phyloP scores from a whole-genome alignment of 2,888 invertebrate species.

The Chelonus formosanus region DNA sequence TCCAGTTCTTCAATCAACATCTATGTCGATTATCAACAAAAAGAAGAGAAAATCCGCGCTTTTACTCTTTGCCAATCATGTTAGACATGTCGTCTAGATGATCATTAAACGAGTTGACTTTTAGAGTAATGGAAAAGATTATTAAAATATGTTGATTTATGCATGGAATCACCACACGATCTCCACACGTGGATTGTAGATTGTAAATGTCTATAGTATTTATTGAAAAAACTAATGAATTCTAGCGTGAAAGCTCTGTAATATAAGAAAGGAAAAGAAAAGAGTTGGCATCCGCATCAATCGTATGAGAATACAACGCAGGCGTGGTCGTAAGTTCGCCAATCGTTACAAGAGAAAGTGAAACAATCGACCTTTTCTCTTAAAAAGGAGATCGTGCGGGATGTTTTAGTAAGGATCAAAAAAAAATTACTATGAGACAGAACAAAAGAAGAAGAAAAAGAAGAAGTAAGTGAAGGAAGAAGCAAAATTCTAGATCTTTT shows the following conservation, averaged over 20 bases:
- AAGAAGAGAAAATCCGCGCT: constrained; percentile 47
- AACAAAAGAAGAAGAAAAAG: constrained; percentile 31
- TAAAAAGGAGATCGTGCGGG: constrained; percentile 31
- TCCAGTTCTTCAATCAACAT: no score
- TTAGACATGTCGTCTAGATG: neutral
- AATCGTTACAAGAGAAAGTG: constrained; percentile 53
- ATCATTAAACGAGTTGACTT: neutral
- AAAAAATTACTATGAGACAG: constrained; percentile 15
- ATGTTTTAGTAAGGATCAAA: constrained; percentile 16
- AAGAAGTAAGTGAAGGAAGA: neutral
- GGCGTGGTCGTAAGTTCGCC: constrained; percentile 38
- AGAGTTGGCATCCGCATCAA: constrained; percentile 13
- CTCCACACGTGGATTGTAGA: neutral
- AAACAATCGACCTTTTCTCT: constrained; percentile 46
- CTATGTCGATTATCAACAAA: neutral
- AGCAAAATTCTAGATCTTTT: constrained; percentile 5
- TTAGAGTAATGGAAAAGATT: neutral
- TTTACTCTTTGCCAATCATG: constrained; percentile 41
- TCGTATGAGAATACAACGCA: constrained; percentile 27
- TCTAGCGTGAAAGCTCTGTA: constrained; percentile 33
- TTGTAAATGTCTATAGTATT: constrained; percentile 11
- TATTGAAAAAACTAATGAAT: neutral
- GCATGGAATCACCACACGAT: constrained; percentile 8
- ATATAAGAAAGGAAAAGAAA: constrained; percentile 27
- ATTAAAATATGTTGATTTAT: constrained; percentile 9